Conservation (phyloP, 2,797 vertebrate species). For the Delichon dasypus region DNA sequence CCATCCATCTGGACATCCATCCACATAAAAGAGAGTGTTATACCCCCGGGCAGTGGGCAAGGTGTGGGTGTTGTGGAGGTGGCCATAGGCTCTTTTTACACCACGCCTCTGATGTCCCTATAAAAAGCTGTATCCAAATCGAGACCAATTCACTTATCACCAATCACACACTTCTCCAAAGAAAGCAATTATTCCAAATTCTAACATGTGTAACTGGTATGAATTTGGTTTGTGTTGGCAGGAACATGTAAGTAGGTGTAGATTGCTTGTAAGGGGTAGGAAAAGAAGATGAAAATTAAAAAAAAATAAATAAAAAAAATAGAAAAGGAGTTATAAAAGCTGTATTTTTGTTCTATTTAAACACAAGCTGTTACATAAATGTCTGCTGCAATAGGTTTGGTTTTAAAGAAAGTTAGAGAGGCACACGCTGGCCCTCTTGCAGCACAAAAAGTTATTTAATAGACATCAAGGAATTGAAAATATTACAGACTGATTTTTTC, state of each 20-base stretch:
- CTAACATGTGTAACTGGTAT: neutral
- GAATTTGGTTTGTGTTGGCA: neutral
- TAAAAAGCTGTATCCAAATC: neutral
- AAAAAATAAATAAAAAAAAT: neutral
- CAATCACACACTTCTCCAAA: neutral
- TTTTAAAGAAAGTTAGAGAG: conserved; percentile 4
- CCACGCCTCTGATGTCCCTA: neutral
- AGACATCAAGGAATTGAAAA: neutral
- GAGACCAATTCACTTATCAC: neutral
- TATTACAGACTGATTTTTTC: neutral
- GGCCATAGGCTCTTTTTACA: neutral
- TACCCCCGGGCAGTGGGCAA: neutral
- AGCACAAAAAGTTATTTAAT: neutral
- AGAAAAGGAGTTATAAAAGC: neutral
- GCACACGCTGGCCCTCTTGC: neutral
- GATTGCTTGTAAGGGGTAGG: neutral
- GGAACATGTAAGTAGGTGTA: neutral
- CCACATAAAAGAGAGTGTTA: neutral
- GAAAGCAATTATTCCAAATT: neutral
- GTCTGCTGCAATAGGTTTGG: neutral
- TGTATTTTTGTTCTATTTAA: neutral
- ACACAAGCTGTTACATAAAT: neutral
- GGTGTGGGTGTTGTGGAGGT: neutral
- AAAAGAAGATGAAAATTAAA: neutral
- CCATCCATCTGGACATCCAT: neutral